Conservation (phyloP, 2,797 vertebrate species). For the Hozukius guyotensis region DNA sequence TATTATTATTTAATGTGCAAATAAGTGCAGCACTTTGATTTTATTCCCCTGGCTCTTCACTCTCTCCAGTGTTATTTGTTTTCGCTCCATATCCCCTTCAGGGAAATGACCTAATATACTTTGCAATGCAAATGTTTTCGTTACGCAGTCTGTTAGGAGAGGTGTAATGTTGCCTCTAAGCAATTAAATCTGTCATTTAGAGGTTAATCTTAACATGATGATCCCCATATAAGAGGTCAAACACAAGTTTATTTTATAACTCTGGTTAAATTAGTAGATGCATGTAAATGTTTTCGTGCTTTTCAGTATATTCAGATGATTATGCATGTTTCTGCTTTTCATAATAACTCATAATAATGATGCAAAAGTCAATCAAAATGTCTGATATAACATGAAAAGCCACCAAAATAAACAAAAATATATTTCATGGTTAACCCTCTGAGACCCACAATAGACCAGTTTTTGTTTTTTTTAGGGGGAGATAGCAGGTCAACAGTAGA, state of each 20-base stretch:
- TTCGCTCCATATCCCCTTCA: not conserved
- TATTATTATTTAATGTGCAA: not conserved
- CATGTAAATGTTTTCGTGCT: not conserved
- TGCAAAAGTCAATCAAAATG: not conserved
- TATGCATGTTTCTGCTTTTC: not conserved
- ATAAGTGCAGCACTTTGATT: conserved; percentile 58
- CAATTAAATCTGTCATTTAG: conserved; percentile 18
- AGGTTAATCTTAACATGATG: not conserved
- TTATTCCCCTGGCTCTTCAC: not conserved
- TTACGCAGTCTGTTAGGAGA: conserved; percentile 36
- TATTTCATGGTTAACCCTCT: not conserved
- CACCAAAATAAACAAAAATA: not conserved
- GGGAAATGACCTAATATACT: conserved; percentile 42
- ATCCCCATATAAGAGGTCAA: not conserved
- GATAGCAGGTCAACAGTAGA: no score
- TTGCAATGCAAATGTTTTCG: conserved; percentile 73
- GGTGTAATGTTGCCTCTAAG: conserved; percentile 54
- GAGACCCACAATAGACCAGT: no score
- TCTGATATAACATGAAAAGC: not conserved
- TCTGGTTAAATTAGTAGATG: not conserved
- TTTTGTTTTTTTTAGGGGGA: no score
- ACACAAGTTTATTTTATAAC: not conserved
- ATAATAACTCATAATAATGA: not conserved
- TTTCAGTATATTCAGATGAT: not conserved
- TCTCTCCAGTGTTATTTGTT: conserved; percentile 2